Conservation (phyloP, 2,888 invertebrate genomes). For the Limnephilus lunatus region DNA sequence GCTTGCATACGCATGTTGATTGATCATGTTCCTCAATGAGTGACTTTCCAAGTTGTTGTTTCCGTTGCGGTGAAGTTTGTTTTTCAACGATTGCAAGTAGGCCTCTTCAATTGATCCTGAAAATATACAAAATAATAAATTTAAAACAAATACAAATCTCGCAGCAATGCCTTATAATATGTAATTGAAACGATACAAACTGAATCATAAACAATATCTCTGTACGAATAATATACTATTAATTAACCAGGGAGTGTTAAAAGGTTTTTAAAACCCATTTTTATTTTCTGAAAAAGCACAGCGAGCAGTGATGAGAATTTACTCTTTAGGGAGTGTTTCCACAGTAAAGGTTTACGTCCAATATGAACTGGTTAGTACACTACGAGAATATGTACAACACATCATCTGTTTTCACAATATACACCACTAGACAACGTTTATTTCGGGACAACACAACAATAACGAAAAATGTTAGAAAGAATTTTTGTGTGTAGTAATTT, state of each 20-base stretch:
- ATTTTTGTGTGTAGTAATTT: not conserved
- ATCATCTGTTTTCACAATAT: not conserved
- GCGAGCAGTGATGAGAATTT: not conserved
- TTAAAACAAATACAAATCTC: not conserved
- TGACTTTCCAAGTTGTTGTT: no score
- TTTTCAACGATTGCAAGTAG: not conserved
- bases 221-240: not conserved
- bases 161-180: not conserved
- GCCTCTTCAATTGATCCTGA: constrained; percentile 32
- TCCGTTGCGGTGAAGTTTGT: not conserved
- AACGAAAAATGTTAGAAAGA: not conserved
- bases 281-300: not conserved
- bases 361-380: not conserved
- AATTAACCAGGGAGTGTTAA: not conserved
- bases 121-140: not conserved
- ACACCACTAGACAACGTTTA: not conserved
- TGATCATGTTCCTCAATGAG: no score
- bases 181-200: not conserved
- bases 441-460: not conserved
- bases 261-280: not conserved
- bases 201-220: not conserved
- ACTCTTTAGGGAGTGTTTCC: not conserved
- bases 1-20: not conserved
- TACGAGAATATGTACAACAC: not conserved
- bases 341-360: not conserved